Evolutionary conservation across 2,797 vertebrate genomes (phyloP), one percentile per base, ranked within the genome.

Genomic region (Ispidina picta): DNA sequence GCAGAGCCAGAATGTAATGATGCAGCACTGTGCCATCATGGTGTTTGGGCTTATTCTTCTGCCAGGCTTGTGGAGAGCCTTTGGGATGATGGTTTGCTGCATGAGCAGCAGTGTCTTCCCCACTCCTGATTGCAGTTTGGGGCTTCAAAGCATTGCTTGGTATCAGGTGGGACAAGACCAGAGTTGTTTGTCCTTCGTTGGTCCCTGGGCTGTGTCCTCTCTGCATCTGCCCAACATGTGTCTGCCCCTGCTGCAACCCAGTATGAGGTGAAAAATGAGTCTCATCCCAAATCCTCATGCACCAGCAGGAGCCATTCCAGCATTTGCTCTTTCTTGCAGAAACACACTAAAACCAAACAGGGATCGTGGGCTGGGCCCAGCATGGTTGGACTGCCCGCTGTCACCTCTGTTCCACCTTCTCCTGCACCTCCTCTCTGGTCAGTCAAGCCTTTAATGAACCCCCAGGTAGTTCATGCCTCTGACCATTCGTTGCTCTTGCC

Each of bases 1-100:
- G 37, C 63, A 56, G 64, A 86, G 68, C 68, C 74, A 84, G 81
- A 26, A 69, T 56, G 65, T 75, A 80, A 88, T 37, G 65, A 90
- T 65, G 51, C 78, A 74, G 83, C 28, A 1, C 48, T 16, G 35
- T 89, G 75, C 59, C n/a, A 31, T 86, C 11, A 0, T 19, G 70
- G 26, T 78, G 35, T 25, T 80, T 62, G 59, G 72, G 37, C 22
- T 89, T 62, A 33, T 82, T 72, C 64, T 73, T 74, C 55, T 91
- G 62, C 83, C 72, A 77, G 72, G n/a, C 75, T 95, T 0, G 0
- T 17, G 22, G 75, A 65, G 58, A 85, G 51, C 48, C 49, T 75
- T 46, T 91, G 92, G 74, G 83, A 39, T 0, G 2, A n/a, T 3
- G 25, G 35, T 81, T 86, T 83, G 75, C 26, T 58, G 41, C 10